Conservation (phyloP, 64 coral and sea anemone genomes). For the Actinia equina region DNA sequence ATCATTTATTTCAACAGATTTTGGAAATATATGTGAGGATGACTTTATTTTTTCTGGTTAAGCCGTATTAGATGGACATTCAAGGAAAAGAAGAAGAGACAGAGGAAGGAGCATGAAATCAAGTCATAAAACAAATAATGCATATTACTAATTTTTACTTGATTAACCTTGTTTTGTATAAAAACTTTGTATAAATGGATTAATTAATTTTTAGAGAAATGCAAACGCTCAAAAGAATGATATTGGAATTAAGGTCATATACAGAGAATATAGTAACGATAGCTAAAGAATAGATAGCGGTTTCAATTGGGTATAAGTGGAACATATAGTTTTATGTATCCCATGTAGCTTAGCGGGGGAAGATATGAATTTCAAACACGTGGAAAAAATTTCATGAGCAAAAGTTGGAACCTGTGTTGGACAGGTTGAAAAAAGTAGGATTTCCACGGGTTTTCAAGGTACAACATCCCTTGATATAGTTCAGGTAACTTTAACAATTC, state of each 20-base stretch:
- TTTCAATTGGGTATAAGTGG: not conserved
- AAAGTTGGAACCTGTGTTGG: not conserved
- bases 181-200: not conserved
- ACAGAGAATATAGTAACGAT: not conserved
- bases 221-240: no score
- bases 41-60: not conserved
- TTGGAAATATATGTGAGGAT: not conserved
- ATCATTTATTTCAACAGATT: not conserved
- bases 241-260: no score
- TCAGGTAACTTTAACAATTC: not conserved
- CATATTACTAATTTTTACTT: not conserved
- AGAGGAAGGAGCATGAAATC: not conserved
- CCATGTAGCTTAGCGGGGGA: not conserved
- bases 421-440: conserved; percentile 14
- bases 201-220: no score
- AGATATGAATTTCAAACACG: conserved; percentile 2
- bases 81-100: not conserved
- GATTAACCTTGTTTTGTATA: not conserved
- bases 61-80: not conserved
- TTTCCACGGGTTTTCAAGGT: conserved; percentile 9
- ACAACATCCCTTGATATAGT: conserved; percentile 7
- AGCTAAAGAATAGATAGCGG: not conserved
- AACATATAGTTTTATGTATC: not conserved
- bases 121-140: not conserved
- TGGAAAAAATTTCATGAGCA: not conserved